Percentiles rank a stretch among this genome's conserved stretches.
phyloP scores from a whole-genome alignment of 2,888 invertebrate species.

The Drosophila leonis region DNA sequence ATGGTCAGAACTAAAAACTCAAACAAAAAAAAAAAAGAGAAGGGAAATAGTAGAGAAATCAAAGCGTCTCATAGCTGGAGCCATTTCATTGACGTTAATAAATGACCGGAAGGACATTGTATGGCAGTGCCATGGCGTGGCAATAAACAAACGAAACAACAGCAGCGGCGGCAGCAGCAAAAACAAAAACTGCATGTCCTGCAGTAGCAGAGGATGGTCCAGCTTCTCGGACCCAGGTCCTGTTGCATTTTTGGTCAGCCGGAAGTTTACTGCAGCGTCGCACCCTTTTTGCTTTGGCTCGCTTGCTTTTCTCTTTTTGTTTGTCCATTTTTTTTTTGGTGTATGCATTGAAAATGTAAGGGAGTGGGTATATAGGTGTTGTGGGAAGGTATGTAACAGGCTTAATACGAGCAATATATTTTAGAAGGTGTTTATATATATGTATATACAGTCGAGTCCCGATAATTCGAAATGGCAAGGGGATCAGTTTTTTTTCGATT shows the following conservation, averaged over 20 bases:
- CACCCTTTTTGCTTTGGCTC: conserved; percentile 63
- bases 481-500: too few species aligned
- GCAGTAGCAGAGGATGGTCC: conserved; percentile 50
- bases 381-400: not conserved
- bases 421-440: not conserved
- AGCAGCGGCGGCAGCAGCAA: conserved; percentile 39
- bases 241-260: conserved; percentile 77
- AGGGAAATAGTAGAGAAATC: conserved; percentile 29
- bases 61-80: conserved; percentile 49
- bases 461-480: too few species aligned
- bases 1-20: conserved; percentile 28
- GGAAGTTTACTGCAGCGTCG: conserved; percentile 77
- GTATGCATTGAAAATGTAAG: not conserved
- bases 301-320: conserved; percentile 39
- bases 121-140: conserved; percentile 72
- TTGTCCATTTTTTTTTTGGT: conserved; percentile 29
- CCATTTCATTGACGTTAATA: conserved; percentile 79
- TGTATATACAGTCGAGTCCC: too few species aligned
- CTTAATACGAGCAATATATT: not conserved
- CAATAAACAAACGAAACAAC: conserved; percentile 73
- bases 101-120: conserved; percentile 81
- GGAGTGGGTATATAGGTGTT: conserved; percentile 33
- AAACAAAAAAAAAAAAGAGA: conserved; percentile 25
- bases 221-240: conserved; percentile 54
- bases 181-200: conserved; percentile 49